Evolutionary conservation across 2,888 invertebrate genomes (phyloP), one percentile per base, ranked within the genome.

Genomic region (Melanostoma mellinum): DNA sequence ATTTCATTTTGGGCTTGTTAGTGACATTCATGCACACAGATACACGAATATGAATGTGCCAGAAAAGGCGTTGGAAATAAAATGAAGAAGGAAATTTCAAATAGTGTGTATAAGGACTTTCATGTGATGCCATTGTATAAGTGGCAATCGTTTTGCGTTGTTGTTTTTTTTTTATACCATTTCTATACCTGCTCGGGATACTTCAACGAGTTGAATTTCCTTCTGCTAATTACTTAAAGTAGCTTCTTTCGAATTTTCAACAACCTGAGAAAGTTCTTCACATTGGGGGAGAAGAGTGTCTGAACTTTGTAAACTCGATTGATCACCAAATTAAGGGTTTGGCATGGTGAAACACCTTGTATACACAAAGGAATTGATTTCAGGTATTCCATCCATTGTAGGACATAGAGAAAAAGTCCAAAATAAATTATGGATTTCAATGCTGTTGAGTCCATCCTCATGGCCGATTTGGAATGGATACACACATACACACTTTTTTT

Each of bases 101-200:
- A 78, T 56, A 78, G 73, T 82, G 82, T 82, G 82, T 82, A 82
- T 82, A 82, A 78, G 82, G 78, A 82, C 78, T 82, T 82, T 72
- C 30, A 40, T 56, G 32, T 5, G 2, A 53, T 68, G 58, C 72
- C 58, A 74, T 77, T 77, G 81, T 78, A 55, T 82, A 78, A 82
- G 82, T 73, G 78, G 48, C 73, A 78, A 46, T 73, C 52, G 69
- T 63, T 63, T 73, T 32, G 42, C n/a, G 55, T 77, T 82, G 81
- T 77, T 82, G 82, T 78, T 82, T 77, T 82, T 82, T 56, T 82
- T 78, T 20, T 82, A 69, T 78, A 82, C 78, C 73, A 68, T 68
- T 82, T 72, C 10, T 68, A 46, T 48, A 61, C 68, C 48, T 40
- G 40, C 40, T 68, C 61, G 44, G 32, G 1, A 48, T 36, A 38